These are phyloP conservation scores for Microcebus murinus DNA, from an alignment of 2,113 vertebrate genomes.

Conservation along the genomic window DNA sequence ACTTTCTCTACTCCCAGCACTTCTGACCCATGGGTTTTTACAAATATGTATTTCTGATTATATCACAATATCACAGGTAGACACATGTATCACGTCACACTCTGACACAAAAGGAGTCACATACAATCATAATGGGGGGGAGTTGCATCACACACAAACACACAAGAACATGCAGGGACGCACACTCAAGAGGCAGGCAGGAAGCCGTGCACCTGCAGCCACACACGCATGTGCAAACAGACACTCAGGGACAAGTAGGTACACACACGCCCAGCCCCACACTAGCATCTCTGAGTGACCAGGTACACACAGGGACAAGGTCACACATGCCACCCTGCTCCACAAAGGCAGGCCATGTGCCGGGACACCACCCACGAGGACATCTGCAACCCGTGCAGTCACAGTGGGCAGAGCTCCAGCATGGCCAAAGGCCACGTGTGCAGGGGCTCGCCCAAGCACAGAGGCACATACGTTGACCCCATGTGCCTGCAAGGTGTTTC, in stretches of 20 bases:
- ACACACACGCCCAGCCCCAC: neutral
- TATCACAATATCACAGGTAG: neutral
- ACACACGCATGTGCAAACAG: fast-evolving
- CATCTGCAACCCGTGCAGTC: neutral
- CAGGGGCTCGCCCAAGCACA: neutral
- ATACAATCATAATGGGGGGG: neutral
- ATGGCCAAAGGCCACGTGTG: neutral
- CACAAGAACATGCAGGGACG: neutral
- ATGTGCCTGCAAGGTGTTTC: fast-evolving
- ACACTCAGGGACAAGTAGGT: neutral
- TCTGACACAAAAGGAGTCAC: too few relatives aligned
- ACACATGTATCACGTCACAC: neutral
- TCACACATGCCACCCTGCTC: neutral
- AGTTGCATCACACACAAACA: neutral
- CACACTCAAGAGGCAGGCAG: neutral
- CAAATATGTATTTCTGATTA: neutral
- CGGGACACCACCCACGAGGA: neutral
- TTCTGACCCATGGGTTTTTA: neutral
- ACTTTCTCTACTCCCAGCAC: neutral
- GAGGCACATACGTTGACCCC: neutral
- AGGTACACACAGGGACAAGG: neutral
- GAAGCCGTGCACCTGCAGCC: neutral
- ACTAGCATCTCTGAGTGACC: neutral
- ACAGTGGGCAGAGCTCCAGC: neutral
- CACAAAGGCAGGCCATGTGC: neutral